Evolutionary conservation across 2,797 vertebrate genomes (phyloP).

Genomic region (Thalassophryne amazonica): DNA sequence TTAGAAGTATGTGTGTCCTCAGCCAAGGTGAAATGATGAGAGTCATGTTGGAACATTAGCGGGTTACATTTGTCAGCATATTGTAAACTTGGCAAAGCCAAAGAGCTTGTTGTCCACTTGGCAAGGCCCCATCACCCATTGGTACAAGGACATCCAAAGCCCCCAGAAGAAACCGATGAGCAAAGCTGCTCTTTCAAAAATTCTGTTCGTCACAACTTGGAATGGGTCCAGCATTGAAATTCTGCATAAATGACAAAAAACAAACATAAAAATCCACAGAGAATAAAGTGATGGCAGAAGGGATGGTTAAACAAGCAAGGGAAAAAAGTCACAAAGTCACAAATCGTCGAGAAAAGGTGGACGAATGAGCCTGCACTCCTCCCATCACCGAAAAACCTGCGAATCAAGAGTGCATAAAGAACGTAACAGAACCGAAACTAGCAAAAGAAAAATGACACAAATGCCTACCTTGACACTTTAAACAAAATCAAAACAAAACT

Average conservation of each 20-base stretch:
- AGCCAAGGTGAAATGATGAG: constrained; percentile 25
- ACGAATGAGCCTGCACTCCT: no score
- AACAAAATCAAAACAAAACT: no score
- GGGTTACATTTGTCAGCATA: constrained; percentile 45
- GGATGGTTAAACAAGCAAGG: neutral
- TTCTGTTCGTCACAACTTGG: constrained; percentile 8
- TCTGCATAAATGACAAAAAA: neutral
- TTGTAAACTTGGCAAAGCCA: constrained; percentile 25
- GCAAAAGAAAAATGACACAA: no score
- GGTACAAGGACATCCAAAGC: constrained; percentile 23
- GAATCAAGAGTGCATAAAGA: no score
- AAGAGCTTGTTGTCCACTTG: constrained; percentile 30
- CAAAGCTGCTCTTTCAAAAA: constrained; percentile 32
- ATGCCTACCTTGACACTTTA: no score
- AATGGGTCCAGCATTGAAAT: constrained; percentile 15
- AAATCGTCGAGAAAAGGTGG: no score
- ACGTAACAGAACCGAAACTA: no score
- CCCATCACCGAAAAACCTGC: no score
- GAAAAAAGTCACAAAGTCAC: no score
- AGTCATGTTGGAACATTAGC: constrained; percentile 22
- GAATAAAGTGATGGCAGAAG: neutral
- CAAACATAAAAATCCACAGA: neutral
- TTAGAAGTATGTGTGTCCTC: neutral
- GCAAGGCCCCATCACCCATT: constrained; percentile 12
- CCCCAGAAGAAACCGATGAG: constrained; percentile 25